Conservation (phyloP, 2,888 invertebrate species). For the Tetragnatha montana region DNA sequence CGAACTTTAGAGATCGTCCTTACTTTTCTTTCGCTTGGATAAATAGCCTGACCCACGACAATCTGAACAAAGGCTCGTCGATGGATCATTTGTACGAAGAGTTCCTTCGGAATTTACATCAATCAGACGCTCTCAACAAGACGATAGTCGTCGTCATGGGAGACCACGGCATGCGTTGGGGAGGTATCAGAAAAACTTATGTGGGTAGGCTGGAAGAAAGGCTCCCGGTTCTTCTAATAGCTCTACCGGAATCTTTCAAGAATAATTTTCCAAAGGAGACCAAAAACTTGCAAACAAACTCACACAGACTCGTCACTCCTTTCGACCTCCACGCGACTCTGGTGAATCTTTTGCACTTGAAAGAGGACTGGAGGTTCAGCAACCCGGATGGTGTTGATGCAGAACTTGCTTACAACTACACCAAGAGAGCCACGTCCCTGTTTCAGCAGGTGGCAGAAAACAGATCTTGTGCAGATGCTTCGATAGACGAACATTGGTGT, state of each 20-base stretch:
- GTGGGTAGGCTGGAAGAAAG: conserved; percentile 76
- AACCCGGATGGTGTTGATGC: conserved; percentile 38
- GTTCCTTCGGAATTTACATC: conserved; percentile 80
- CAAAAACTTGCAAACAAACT: conserved; percentile 82
- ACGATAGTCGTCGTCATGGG: conserved; percentile 73
- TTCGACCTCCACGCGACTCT: conserved; percentile 77
- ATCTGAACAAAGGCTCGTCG: conserved; percentile 74
- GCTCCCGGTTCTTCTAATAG: conserved; percentile 75
- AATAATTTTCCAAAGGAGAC: conserved; percentile 81
- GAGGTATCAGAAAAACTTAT: conserved; percentile 75
- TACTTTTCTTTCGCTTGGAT: conserved; percentile 75
- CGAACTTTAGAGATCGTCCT: conserved; percentile 43
- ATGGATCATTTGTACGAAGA: conserved; percentile 75
- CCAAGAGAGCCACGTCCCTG: conserved; percentile 73
- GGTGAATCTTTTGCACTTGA: conserved; percentile 73
- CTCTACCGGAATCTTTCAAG: conserved; percentile 85
- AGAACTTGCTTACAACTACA: conserved; percentile 43
- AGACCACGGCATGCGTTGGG: conserved; percentile 77
- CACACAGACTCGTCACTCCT: conserved; percentile 75
- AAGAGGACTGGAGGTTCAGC: conserved; percentile 23
- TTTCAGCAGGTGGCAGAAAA: conserved; percentile 74
- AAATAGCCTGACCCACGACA: conserved; percentile 75
- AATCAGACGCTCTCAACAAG: conserved; percentile 76
- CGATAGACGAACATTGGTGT: conserved; percentile 76
- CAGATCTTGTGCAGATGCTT: conserved; percentile 76